Evolutionary conservation across 2,797 vertebrate species (phyloP).

Genomic region (Pseudochaenichthys georgianus): DNA sequence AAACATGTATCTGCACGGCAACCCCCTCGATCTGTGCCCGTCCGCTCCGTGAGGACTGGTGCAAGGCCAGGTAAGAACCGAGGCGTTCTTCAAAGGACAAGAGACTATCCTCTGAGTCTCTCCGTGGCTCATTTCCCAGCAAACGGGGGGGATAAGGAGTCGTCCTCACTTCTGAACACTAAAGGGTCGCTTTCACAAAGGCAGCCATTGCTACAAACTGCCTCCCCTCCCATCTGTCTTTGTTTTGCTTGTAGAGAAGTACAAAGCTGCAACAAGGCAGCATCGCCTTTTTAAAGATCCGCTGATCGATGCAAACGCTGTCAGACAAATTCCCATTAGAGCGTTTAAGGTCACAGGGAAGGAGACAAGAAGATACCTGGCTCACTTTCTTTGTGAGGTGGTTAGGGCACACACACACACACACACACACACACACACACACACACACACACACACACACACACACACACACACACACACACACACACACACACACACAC

Average conservation of each 20-base stretch:
- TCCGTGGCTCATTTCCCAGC: slow-evolving; percentile 56
- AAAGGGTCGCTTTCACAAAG: slow-evolving; percentile 62
- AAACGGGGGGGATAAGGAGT: slow-evolving; percentile 54
- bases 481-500: too few species aligned
- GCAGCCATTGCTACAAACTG: slow-evolving; percentile 44
- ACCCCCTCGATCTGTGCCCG: slow-evolving; percentile 58
- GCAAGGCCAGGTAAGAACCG: slow-evolving; percentile 58
- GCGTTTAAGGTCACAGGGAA: slow-evolving; percentile 53
- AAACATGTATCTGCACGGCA: slow-evolving; percentile 69
- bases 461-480: too few species aligned
- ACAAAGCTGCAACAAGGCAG: slow-evolving; percentile 49
- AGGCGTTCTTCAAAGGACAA: slow-evolving; percentile 65
- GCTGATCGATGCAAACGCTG: slow-evolving; percentile 58
- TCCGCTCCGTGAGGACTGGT: slow-evolving; percentile 31
- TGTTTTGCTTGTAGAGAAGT: slow-evolving; percentile 35
- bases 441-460: too few species aligned
- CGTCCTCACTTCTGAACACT: slow-evolving; percentile 51
- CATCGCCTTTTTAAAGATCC: slow-evolving; percentile 59
- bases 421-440: too few species aligned
- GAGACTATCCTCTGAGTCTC: slow-evolving; percentile 67
- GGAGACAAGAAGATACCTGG: slow-evolving; percentile 34
- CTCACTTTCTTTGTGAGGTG: slow-evolving; percentile 30
- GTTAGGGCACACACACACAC: too few species aligned
- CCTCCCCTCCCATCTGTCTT: slow-evolving; percentile 11
- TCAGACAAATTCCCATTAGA: slow-evolving; percentile 53